Conservation (phyloP, 2,797 vertebrate genomes). For the Artibeus jamaicensis region DNA sequence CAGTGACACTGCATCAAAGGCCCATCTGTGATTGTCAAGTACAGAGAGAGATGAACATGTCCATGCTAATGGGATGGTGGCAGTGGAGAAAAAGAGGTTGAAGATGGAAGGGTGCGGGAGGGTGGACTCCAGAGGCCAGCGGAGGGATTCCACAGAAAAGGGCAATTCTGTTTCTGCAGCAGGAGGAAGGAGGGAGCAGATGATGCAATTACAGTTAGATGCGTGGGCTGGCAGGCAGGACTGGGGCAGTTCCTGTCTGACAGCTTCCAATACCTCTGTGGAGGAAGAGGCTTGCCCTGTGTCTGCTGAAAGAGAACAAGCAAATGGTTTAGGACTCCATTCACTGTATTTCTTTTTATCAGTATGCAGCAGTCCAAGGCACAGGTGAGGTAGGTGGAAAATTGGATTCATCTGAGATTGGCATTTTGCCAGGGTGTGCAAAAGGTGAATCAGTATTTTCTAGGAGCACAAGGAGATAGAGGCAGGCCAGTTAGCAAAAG, state of each 20-base stretch:
- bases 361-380: neutral
- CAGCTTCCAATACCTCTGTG: neutral
- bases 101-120: neutral
- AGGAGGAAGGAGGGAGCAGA: neutral
- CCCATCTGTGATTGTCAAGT: neutral
- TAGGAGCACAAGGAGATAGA: neutral
- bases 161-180: neutral
- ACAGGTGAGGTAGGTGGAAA: neutral
- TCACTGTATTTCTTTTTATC: neutral
- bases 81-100: rapidly evolving
- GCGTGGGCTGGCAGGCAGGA: neutral
- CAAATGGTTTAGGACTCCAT: rapidly evolving
- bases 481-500: neutral
- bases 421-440: neutral
- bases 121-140: neutral
- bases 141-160: neutral
- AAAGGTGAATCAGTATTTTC: neutral
- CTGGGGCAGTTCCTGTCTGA: neutral
- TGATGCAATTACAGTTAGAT: neutral
- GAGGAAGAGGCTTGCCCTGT: neutral
- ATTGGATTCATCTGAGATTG: neutral
- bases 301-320: neutral
- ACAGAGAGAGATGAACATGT: neutral
- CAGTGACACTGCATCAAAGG: neutral
- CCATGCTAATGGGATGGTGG: neutral